Percentiles rank a stretch among this genome's conserved stretches.
Conservation (phyloP, 2,797 vertebrate genomes). For the Rousettus madagascariensis region DNA sequence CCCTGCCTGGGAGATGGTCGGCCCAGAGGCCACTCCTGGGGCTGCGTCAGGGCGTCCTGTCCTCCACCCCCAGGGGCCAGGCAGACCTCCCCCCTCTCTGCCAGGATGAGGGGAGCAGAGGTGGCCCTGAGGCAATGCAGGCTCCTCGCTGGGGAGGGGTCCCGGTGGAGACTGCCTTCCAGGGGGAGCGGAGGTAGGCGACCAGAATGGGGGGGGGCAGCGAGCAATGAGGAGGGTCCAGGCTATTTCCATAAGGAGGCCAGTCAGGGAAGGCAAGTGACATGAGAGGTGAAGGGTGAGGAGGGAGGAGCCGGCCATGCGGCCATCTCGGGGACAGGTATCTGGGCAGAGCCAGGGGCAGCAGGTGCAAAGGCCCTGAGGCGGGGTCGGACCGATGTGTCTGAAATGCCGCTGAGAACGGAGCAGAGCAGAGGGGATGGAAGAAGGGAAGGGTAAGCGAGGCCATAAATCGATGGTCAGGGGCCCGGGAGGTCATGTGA, state of each 20-base stretch:
- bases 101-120: neutral
- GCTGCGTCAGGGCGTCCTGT: neutral
- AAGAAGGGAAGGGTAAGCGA: neutral
- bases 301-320: neutral
- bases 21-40: neutral
- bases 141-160: neutral
- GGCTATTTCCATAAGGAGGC: neutral
- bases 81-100: neutral
- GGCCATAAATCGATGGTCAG: too few species aligned
- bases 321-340: neutral
- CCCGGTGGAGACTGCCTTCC: neutral
- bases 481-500: neutral
- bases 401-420: fast-evolving
- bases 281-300: neutral
- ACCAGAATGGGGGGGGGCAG: neutral
- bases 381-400: neutral
- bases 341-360: neutral
- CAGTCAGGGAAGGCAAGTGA: neutral
- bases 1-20: neutral
- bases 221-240: neutral
- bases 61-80: neutral
- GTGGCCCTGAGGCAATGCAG: neutral
- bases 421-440: neutral
- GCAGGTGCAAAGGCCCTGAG: neutral
- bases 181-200: neutral